Evolutionary conservation across 2,888 invertebrate genomes (phyloP).

Genomic region (Drepana falcataria): DNA sequence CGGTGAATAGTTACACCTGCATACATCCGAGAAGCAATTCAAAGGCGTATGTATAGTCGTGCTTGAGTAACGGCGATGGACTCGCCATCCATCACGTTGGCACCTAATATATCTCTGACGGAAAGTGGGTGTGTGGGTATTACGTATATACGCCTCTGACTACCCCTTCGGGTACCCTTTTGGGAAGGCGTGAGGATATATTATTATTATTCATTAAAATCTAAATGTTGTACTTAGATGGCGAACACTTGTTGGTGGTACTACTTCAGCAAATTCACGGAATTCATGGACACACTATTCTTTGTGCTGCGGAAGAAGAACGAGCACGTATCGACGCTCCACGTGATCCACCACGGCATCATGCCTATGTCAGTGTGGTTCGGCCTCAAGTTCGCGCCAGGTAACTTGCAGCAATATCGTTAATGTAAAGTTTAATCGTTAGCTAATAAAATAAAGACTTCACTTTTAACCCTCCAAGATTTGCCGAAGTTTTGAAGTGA

Average conservation of each 20-base stretch:
- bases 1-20: too few relatives aligned
- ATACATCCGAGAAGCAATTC: too few relatives aligned
- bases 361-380: slow-evolving; percentile 98
- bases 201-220: background rate
- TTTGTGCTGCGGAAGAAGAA: slow-evolving; percentile 96
- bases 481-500: too few relatives aligned
- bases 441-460: background rate
- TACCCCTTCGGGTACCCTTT: too few relatives aligned
- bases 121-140: too few relatives aligned
- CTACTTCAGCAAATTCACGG: slow-evolving; percentile 97
- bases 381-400: slow-evolving; percentile 96
- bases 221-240: slow-evolving; percentile 81
- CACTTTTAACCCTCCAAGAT: too few relatives aligned
- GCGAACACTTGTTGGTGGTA: slow-evolving; percentile 97
- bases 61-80: too few relatives aligned
- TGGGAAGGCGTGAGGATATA: too few relatives aligned
- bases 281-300: slow-evolving; percentile 97
- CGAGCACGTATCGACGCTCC: slow-evolving; percentile 94
- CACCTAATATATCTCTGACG: too few relatives aligned
- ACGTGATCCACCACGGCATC: slow-evolving; percentile 97
- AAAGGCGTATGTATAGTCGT: too few relatives aligned
- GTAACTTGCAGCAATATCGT: slow-evolving; percentile 63
- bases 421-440: background rate
- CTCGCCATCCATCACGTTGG: too few relatives aligned
- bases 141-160: too few relatives aligned